These are phyloP conservation scores for Phalacrocorax brasilianus DNA, from an alignment of 2,113 vertebrate genomes.

Conservation along the genomic window DNA sequence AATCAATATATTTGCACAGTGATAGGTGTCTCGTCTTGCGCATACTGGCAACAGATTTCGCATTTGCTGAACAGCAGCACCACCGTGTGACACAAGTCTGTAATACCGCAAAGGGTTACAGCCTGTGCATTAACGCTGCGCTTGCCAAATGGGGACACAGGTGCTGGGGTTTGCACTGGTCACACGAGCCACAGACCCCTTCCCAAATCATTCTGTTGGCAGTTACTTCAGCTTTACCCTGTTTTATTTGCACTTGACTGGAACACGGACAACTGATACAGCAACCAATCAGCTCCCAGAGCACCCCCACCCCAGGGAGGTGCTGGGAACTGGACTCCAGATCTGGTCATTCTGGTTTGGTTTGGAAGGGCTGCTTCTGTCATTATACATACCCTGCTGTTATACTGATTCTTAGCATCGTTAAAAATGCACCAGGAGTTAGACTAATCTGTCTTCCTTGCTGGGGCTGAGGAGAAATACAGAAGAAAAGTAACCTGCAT, in stretches of 20 bases:
- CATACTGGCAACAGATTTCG: rapidly evolving
- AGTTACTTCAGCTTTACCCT: background rate
- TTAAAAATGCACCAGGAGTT: background rate
- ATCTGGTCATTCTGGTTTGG: background rate
- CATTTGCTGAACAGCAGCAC: background rate
- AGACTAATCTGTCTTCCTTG: background rate
- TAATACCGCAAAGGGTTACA: background rate
- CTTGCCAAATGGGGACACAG: background rate
- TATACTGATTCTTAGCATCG: rapidly evolving
- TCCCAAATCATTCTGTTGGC: rapidly evolving
- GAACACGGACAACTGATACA: background rate
- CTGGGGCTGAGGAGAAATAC: background rate
- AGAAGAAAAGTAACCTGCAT: background rate
- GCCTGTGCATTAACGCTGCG: rapidly evolving
- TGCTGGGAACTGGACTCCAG: background rate
- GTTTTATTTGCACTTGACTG: background rate
- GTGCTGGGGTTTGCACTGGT: background rate
- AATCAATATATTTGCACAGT: background rate
- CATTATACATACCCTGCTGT: background rate
- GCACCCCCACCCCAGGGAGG: background rate
- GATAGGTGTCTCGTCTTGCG: background rate
- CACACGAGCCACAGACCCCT: rapidly evolving
- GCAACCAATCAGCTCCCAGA: background rate
- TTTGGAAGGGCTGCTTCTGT: background rate
- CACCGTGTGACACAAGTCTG: background rate